Base-by-base conservation (phyloP, 2,888 invertebrate genomes). In the Cephus pulcher region DNA sequence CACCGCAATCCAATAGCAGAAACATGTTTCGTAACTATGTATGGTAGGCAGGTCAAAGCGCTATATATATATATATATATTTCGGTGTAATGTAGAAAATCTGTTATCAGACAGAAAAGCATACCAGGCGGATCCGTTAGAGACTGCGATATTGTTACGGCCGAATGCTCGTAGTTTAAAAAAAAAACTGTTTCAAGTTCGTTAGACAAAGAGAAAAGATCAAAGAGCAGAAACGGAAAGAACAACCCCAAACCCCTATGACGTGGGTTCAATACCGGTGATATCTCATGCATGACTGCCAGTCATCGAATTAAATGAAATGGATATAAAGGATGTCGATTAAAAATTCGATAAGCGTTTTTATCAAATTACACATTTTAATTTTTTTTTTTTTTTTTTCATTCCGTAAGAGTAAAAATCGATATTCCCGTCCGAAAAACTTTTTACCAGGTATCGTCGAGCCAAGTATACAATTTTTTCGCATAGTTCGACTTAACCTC, bases 1-100 rank as follows among this genome's bases (percentile, higher is more conserved):
- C 77, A 75, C 75, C 80, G 84, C 82, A 82, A 84, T 84, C 80
- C 81, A 83, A 84, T 84, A 84, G 81, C 81, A 80, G 75, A 75
- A 82, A 79, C 78, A 79, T 73, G 23, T 56, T 56, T 56, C 56
- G 56, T 9, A 23, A 56, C 56, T 56, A 56, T 56, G 56, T 56
- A 56, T 56, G 23, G 56, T 56, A 56, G 56, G 23, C 56, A 56
- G 56, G 23, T 56, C 23, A 56, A 56, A 56, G 56, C 23, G 23
- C 56, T 9, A 40, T 40, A 40, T 15, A 23, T 37, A 6, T 15
- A 40, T 40, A 40, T 9, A 56, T 56, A 9, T 23, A 15, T 6
- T 15, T 1, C 6, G 23, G 9, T 23, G 9, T 56, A 23, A 56
- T 9, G 2, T 23, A 56, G 23, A 56, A 23, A 23, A 56, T 56